Conservation (phyloP, 1,140 invertebrate genomes). For the Drosophila obscura region DNA sequence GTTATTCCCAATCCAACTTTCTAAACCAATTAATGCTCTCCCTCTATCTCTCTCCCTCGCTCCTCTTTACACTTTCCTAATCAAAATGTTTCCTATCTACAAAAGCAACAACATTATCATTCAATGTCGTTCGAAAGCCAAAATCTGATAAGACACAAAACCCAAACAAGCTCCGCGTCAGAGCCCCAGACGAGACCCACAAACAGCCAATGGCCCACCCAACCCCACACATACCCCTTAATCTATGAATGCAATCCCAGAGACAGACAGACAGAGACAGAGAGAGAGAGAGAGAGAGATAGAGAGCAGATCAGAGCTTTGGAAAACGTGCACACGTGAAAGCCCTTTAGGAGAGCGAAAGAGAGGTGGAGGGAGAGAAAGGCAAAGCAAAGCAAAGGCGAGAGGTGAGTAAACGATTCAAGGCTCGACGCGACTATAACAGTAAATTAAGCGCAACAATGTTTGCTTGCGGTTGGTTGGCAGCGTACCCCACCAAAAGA, state of each 20-base stretch:
- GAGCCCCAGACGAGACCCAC: constrained; percentile 8
- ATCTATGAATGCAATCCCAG: constrained; percentile 24
- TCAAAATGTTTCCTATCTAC: constrained; percentile 43
- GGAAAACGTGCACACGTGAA: constrained; percentile 49
- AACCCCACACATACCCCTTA: neutral
- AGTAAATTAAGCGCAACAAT: constrained; percentile 76
- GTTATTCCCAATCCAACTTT: constrained; percentile 37
- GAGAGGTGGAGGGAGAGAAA: constrained; percentile 30
- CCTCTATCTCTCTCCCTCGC: neutral
- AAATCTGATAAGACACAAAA: constrained; percentile 67
- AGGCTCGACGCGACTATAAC: constrained; percentile 48
- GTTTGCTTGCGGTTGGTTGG: constrained; percentile 43
- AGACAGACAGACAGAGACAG: constrained; percentile 3
- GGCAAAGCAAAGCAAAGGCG: constrained; percentile 17
- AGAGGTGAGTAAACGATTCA: constrained; percentile 28
- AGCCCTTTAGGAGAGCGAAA: too few relatives aligned
- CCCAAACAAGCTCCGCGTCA: constrained; percentile 47
- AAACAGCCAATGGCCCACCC: constrained; percentile 8
- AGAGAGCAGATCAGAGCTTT: constrained; percentile 21
- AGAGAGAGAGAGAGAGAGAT: neutral
- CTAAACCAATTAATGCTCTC: constrained; percentile 26
- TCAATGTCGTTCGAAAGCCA: constrained; percentile 72
- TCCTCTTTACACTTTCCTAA: constrained; percentile 10
- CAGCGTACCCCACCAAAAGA: too few relatives aligned
- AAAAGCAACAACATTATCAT: constrained; percentile 32